phyloP scores from a whole-genome alignment of 2,888 invertebrate species.

The Drosophila demipolita region DNA sequence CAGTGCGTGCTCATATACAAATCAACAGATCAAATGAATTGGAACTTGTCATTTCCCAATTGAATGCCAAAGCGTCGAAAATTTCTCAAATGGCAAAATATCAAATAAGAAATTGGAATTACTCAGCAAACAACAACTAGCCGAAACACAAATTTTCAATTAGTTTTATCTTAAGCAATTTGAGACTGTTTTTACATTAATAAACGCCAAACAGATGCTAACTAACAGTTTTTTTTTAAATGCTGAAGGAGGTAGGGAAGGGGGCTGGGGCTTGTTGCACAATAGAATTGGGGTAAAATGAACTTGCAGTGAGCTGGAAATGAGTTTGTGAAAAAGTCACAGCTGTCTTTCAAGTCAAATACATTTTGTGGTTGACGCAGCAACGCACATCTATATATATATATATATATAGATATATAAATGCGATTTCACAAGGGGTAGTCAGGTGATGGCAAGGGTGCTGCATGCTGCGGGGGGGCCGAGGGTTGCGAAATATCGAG shows the following conservation, averaged over 20 bases:
- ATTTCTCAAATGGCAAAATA: conserved; percentile 18
- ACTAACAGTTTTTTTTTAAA: conserved; percentile 20
- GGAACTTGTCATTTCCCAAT: conserved; percentile 25
- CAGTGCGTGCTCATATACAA: conserved; percentile 66
- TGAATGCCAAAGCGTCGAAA: conserved; percentile 9
- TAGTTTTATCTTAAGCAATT: conserved; percentile 58
- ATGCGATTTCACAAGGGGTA: conserved; percentile 61
- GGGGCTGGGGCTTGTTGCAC: background rate
- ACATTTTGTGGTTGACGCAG: conserved; percentile 70
- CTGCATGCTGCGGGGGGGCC: background rate
- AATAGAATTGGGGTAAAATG: background rate
- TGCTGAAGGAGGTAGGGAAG: background rate
- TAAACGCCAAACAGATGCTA: conserved; percentile 70
- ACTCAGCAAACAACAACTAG: conserved; percentile 5
- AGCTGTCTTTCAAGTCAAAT: conserved; percentile 67
- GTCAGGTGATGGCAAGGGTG: background rate
- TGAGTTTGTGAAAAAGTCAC: conserved; percentile 66
- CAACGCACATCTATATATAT: conserved; percentile 65
- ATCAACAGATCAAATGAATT: conserved; percentile 69
- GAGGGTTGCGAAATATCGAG: conserved; percentile 34
- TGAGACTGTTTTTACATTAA: conserved; percentile 61
- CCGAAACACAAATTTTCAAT: conserved; percentile 64
- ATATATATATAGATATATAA: conserved; percentile 41
- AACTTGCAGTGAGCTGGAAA: conserved; percentile 22
- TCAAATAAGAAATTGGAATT: conserved; percentile 9